Conservation (phyloP, 2,113 vertebrate species). For the Larimichthys crocea region DNA sequence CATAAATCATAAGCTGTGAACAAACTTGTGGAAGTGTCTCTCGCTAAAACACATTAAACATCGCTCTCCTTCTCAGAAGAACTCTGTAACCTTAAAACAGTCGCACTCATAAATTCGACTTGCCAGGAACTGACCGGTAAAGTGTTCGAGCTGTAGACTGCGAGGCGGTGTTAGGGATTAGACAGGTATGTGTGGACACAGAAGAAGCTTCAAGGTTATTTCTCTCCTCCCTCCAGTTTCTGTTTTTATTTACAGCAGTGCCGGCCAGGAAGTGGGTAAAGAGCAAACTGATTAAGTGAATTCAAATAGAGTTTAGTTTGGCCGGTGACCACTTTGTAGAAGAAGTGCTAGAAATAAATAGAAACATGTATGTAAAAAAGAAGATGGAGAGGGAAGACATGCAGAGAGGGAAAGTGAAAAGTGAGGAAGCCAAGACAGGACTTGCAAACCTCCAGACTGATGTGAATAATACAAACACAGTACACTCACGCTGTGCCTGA, state of each 20-base stretch:
- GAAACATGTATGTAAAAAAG: slow-evolving; percentile 11
- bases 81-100: slow-evolving; percentile 45
- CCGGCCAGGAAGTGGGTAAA: slow-evolving; percentile 32
- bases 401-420: slow-evolving; percentile 6
- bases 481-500: not conserved
- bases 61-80: slow-evolving; percentile 44
- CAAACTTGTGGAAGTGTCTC: slow-evolving; percentile 26
- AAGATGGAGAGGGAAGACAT: not conserved
- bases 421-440: not conserved
- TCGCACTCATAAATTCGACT: slow-evolving; percentile 36
- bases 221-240: slow-evolving; percentile 32
- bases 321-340: slow-evolving; percentile 16
- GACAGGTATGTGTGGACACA: slow-evolving; percentile 56
- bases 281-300: slow-evolving; percentile 39
- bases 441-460: not conserved
- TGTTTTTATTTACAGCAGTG: slow-evolving; percentile 25
- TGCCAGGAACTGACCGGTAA: slow-evolving; percentile 25
- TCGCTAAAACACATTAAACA: slow-evolving; percentile 2
- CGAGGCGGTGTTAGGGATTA: slow-evolving; percentile 50
- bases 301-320: slow-evolving; percentile 46
- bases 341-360: slow-evolving; percentile 9
- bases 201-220: slow-evolving; percentile 37
- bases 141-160: slow-evolving; percentile 39
- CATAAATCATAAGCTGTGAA: slow-evolving; percentile 53
- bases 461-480: not conserved